phyloP scores from a whole-genome alignment of 2,888 invertebrate genomes.

The Drosophila dives region DNA sequence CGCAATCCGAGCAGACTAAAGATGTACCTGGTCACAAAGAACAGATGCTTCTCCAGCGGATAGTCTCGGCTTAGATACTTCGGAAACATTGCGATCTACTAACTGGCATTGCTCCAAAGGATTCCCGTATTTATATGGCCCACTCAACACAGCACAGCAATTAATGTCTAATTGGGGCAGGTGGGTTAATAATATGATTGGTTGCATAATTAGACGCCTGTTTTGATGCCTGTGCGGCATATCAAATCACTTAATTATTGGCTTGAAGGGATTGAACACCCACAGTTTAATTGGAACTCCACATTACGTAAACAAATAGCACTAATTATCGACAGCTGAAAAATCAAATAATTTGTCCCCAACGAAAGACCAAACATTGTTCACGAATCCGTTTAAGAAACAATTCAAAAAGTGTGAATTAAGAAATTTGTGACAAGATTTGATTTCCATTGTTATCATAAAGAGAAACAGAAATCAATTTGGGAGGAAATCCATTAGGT shows the following conservation, averaged over 20 bases:
- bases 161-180: constrained; percentile 3
- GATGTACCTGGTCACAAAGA: constrained; percentile 61
- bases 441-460: not conserved
- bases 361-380: not conserved
- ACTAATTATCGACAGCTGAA: not conserved
- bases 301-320: constrained; percentile 1
- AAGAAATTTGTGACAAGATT: not conserved
- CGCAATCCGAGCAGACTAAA: constrained; percentile 53
- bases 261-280: constrained; percentile 27
- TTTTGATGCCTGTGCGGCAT: constrained; percentile 36
- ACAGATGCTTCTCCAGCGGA: constrained; percentile 64
- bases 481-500: not conserved
- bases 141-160: constrained; percentile 7
- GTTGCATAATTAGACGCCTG: constrained; percentile 37
- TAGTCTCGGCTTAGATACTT: constrained; percentile 47
- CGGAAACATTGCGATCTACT: constrained; percentile 57
- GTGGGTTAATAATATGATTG: constrained; percentile 54
- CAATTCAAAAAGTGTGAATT: not conserved
- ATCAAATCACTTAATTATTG: constrained; percentile 44
- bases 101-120: not conserved
- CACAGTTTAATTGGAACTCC: constrained; percentile 13
- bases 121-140: constrained; percentile 34
- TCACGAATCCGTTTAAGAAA: not conserved
- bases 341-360: not conserved
- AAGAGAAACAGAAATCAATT: not conserved